These are phyloP conservation scores for Lota lota DNA, from an alignment of 2,113 vertebrate species.

Conservation along the genomic window DNA sequence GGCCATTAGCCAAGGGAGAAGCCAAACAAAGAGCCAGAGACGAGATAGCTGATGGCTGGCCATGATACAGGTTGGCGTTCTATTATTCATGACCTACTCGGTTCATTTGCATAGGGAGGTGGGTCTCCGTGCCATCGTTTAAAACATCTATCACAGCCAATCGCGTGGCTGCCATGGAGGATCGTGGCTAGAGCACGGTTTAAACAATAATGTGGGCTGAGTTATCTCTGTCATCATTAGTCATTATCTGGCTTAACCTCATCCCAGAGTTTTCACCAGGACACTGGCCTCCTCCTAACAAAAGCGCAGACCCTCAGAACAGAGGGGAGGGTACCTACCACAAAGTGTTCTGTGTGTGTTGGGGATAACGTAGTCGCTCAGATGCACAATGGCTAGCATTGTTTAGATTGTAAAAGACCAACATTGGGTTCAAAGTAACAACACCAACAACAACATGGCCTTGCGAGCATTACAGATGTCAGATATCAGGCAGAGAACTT, in stretches of 20 bases:
- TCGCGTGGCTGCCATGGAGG: not conserved
- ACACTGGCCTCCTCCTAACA: not conserved
- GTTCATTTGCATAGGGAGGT: conserved; percentile 21
- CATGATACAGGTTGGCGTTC: conserved; percentile 18
- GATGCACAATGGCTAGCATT: no score
- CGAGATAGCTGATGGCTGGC: conserved; percentile 11
- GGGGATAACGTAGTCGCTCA: no score
- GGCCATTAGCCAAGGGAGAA: not conserved
- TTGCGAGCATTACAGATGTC: no score
- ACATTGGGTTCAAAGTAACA: no score
- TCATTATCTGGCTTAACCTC: not conserved
- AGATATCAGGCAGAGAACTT: no score
- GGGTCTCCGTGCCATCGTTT: conserved; percentile 4
- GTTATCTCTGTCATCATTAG: not conserved
- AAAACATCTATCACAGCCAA: conserved; percentile 35
- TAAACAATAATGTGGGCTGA: not conserved
- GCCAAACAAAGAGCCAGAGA: conserved; percentile 2
- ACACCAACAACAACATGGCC: no score
- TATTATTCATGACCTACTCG: conserved; percentile 43
- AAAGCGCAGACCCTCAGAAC: no score
- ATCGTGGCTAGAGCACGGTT: not conserved
- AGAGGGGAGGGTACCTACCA: no score
- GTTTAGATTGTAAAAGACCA: no score
- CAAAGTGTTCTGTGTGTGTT: no score
- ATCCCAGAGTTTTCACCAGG: not conserved